Evolutionary conservation across 2,797 vertebrate species (phyloP).

Genomic region (Chaenodraco wilsoni): DNA sequence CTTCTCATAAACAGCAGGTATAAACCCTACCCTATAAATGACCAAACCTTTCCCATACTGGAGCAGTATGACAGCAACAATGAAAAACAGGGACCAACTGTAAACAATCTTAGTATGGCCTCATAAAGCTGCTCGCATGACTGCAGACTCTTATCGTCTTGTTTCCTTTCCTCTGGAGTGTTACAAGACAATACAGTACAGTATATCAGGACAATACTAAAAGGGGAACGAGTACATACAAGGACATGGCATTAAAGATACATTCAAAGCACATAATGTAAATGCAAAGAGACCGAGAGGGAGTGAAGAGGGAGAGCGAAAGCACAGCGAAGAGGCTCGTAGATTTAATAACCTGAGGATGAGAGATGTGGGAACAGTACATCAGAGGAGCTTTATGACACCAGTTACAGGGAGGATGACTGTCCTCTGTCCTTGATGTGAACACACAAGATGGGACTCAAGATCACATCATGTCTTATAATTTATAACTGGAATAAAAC

Average conservation of each 20-base stretch:
- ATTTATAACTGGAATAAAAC: neutral
- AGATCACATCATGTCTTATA: constrained; percentile 16
- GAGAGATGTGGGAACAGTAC: neutral
- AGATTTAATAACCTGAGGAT: neutral
- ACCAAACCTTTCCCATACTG: too few relatives aligned
- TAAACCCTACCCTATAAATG: too few relatives aligned
- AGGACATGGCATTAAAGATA: neutral
- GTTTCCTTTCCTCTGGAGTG: neutral
- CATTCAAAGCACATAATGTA: neutral
- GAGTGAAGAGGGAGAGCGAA: neutral
- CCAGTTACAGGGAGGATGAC: constrained; percentile 21
- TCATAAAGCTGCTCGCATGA: neutral
- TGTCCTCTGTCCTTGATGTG: constrained; percentile 15
- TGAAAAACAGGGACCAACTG: too few relatives aligned
- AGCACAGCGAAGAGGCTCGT: neutral
- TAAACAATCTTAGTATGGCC: too few relatives aligned
- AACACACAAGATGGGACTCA: constrained; percentile 30
- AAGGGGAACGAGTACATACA: neutral
- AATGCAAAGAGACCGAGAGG: constrained; percentile 5
- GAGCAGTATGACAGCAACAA: too few relatives aligned
- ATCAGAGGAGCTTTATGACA: constrained; percentile 8
- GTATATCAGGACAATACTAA: neutral
- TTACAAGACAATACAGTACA: neutral
- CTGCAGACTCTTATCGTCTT: neutral
- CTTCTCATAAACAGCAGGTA: too few relatives aligned